These are phyloP conservation scores for Labeo rohita DNA, from an alignment of 2,113 vertebrate species.

Conservation along the genomic window DNA sequence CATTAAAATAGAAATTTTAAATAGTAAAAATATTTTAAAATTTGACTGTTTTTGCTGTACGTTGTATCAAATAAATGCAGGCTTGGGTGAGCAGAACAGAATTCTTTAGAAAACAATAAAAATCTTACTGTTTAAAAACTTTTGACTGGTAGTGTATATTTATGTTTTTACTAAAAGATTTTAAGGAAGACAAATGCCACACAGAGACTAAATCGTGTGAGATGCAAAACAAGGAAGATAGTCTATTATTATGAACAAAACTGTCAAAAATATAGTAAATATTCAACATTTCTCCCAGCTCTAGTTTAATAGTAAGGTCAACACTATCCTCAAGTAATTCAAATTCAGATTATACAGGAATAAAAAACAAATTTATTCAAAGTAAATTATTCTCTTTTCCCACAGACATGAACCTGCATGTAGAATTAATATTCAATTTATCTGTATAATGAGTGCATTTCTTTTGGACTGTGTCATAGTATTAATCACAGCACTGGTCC, in stretches of 20 bases:
- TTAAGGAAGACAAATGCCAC: too few species aligned
- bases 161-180: too few species aligned
- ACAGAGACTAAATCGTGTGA: too few species aligned
- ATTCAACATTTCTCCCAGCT: neutral
- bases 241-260: neutral
- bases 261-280: neutral
- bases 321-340: neutral
- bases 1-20: too few species aligned
- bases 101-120: too few species aligned
- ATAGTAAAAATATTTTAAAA: too few species aligned
- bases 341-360: neutral
- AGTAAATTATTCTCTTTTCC: neutral
- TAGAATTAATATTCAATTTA: neutral
- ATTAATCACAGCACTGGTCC: constrained; percentile 8
- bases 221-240: neutral
- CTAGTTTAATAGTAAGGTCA: neutral
- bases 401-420: neutral
- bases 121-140: too few species aligned
- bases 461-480: constrained; percentile 9
- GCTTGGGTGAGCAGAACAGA: too few species aligned
- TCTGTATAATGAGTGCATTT: neutral
- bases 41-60: too few species aligned
- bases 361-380: neutral
- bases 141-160: too few species aligned
- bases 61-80: too few species aligned